Base-by-base conservation (phyloP, 1,140 invertebrate species). In the Brachionus koreanus region DNA sequence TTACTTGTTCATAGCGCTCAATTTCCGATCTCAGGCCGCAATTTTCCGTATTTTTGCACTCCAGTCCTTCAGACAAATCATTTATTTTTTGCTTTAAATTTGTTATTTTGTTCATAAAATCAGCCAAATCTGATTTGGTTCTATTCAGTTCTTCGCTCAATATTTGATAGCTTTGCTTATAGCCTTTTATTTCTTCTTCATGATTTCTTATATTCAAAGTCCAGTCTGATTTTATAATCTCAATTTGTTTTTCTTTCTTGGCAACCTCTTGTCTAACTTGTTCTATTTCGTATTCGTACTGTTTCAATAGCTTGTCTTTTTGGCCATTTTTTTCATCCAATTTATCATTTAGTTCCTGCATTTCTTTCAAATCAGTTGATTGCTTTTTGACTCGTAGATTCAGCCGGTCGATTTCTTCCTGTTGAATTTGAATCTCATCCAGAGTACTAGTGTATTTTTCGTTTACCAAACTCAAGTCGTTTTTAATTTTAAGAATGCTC, bases 21-120 rank as follows among this genome's bases (percentile, higher is more conserved):
- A 79, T 57, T 61, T 79, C 37, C 13, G n/a, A 10, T 4, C 35
- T 65, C 19, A 79, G 35, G 23, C 39, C 23, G 10, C n/a, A 16
- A 35, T 61, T 79, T 35, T 79, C 76, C 25, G 35, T 39, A 35
- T 25, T 61, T 12, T 37, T 79, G 10, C 33, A 39, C 33, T 79
- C 76, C 49, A 79, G 29, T 0, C 76, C 76, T 10, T 79, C 35
- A 16, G 35, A 42, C n/a, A 79, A 43, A 39, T 79, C 76, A 79
- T 79, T 79, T 61, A 79, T 43, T 61, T 79, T 42, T 79, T 65
- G 76, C 19, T 79, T 79, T 37, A 79, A 61, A 79, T 61, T 79
- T 5, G 49, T 61, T 61, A 79, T 79, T 61, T 79, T 79, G n/a
- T 42, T 61, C 76, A 61, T 61, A 43, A 79, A 79, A 42, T 79